A percentile compares a stretch with the other conserved stretches of the same genome.
phyloP scores from a whole-genome alignment of 1,140 invertebrate genomes.

The Wiebesia pumilae region DNA sequence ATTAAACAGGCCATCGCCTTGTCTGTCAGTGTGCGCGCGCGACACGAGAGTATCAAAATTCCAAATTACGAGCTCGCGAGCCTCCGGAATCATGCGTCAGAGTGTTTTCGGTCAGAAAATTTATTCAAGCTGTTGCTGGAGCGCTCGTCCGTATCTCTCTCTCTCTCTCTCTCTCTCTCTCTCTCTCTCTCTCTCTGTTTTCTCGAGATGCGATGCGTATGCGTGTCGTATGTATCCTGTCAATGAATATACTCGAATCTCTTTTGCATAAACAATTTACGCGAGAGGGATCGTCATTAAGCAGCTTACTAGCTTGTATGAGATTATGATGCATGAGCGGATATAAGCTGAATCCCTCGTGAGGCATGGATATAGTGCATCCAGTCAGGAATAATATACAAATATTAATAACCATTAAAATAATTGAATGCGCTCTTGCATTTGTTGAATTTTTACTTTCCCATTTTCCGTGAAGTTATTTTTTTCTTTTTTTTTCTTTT shows the following conservation, averaged over 20 bases:
- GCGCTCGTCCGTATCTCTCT: neutral
- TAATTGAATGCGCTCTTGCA: neutral
- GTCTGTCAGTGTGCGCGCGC: conserved; percentile 13
- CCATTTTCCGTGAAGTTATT: no score
- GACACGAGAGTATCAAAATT: conserved; percentile 26
- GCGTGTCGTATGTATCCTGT: neutral
- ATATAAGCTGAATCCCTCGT: neutral
- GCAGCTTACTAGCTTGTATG: neutral
- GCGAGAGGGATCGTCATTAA: conserved; percentile 2
- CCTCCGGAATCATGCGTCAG: conserved; percentile 40
- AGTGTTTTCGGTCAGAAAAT: conserved; percentile 32
- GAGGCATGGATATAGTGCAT: neutral
- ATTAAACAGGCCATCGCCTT: conserved; percentile 39
- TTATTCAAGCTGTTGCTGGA: conserved; percentile 37
- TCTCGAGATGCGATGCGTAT: neutral
- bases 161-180: no score
- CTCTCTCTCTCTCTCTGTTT: no score
- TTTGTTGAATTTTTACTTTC: neutral
- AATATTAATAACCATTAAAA: neutral
- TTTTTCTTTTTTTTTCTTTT: no score
- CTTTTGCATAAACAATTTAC: conserved; percentile 36
- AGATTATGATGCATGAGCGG: conserved; percentile 39
- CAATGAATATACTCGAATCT: neutral
- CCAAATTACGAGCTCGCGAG: conserved; percentile 22
- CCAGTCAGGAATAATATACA: conserved; percentile 10